Base-by-base conservation (phyloP, 1,140 invertebrate species). In the Spodoptera litura region DNA sequence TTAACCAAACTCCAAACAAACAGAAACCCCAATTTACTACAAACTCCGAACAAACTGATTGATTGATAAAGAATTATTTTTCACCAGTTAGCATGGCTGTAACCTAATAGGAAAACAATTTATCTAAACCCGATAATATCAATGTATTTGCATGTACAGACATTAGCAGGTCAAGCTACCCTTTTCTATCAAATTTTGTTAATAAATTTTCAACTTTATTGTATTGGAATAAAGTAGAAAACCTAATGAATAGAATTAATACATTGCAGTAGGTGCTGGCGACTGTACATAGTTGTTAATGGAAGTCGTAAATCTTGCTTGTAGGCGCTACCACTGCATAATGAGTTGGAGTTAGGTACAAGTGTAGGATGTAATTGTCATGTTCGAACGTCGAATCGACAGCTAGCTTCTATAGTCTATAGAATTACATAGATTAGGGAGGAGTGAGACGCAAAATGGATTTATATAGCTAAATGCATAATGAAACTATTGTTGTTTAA, bases 61-160 rank as follows among this genome's bases (percentile, higher is more conserved):
- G 71, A 74, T 74, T 73, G 68, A 71, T 71, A 38, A 8, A 12
- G 35, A 49, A 51, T 61, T 51, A 20, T 49, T 25, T 74, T 74
- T n/a, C 71, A 59, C 70, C 20, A 58, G 53, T 56, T 58, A 44
- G 31, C 56, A 4, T 27, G 12, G 55, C 56, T 20, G 71, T 74
- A 61, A 74, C 20, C 51, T 31, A 44, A 74, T 74, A 74, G 15
- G 13, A 15, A 27, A 61, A 49, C 38, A 55, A 56, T 35, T 72
- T 56, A 72, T 72, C 52, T 44, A 35, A 20, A 56, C 51, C 38
- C 38, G 61, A 72, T 72, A 72, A n/a, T 15, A 38, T 72, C 52
- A 13, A 56, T 2, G n/a, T 10, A 72, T 38, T 56, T 72, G 68
- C 68, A 64, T 64, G 20, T 56, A 72, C 68, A 58, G 31, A 31